Base-by-base conservation (phyloP, 2,888 invertebrate species). In the Phyllotreta striolata region DNA sequence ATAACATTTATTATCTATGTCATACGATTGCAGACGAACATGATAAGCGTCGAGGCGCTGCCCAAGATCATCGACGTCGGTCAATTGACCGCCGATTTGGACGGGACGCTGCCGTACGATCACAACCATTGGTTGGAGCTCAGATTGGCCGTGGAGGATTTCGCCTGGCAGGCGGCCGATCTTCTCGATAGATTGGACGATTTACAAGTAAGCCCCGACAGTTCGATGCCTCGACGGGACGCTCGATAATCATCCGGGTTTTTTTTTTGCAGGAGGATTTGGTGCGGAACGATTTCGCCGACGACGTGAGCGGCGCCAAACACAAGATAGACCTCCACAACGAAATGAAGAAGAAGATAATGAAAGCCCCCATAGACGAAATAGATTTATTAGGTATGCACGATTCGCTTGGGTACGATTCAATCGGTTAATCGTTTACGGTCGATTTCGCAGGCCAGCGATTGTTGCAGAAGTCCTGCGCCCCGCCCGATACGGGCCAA, bases 81-180 rank as follows among this genome's bases (percentile, higher is more conserved):
- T 73, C 98, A 99, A 84, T 84, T 99, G 73, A 96, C 98, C 12
- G 84, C 90, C 41, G 98, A 98, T 80, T 89, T 99, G 80, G 98
- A 98, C 77, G 98, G 98, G 46, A 90, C 92, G 34, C 85, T 98
- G 74, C 89, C 90, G 75, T 99, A 98, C 83, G 97, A 98, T 82
- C 97, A 98, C 84, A 90, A 94, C 72, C 95, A 94, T 79, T 99
- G 98, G 98, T 92, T 98, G 76, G 97, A 98, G 78, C 89, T 95
- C 68, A 87, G 98, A 82, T 83, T 96, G 83, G 95, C 95, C 62
- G 88, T 97, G 74, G 98, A 98, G 84, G 96, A 96, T 79, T 93
- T 98, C 81, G 91, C 93, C 75, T 97, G 96, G 95, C 95, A 96
- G 84, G 94, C 96, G 1, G 91, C 93, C 54, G 98, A 98, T 81